phyloP scores from a whole-genome alignment of 1,140 invertebrate genomes.

The Neodiprion virginianus region DNA sequence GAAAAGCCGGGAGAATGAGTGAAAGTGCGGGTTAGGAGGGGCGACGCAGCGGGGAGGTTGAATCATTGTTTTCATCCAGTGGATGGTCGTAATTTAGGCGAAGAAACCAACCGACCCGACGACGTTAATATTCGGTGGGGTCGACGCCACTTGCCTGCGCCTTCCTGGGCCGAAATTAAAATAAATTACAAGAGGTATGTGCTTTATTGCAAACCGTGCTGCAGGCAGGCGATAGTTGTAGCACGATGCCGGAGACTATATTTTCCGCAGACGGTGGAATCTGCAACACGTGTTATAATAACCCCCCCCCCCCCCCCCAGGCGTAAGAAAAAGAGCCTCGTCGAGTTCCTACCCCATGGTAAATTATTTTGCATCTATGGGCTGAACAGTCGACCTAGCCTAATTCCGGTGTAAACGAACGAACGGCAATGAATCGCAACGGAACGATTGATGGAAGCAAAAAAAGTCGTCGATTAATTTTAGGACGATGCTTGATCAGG shows the following conservation, averaged over 20 bases:
- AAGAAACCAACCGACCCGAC: conserved; percentile 6
- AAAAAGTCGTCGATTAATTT: too few relatives aligned
- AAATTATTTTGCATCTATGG: background rate
- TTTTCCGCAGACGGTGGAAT: background rate
- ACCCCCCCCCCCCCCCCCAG: background rate
- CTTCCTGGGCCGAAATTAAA: background rate
- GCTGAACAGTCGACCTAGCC: too few relatives aligned
- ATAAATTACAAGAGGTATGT: conserved; percentile 7
- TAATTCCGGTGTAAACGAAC: too few relatives aligned
- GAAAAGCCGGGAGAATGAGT: too few relatives aligned
- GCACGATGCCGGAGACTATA: background rate
- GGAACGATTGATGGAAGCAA: too few relatives aligned
- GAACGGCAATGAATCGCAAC: too few relatives aligned
- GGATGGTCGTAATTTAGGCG: background rate
- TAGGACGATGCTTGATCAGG: too few relatives aligned
- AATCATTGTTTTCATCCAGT: background rate
- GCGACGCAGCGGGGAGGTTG: background rate
- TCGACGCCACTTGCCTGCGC: background rate
- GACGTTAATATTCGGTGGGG: background rate
- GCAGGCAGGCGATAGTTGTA: background rate
- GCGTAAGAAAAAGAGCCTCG: background rate
- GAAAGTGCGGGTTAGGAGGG: too few relatives aligned
- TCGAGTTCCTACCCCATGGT: background rate
- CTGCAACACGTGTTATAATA: too few relatives aligned
- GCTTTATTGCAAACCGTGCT: conserved; percentile 1